Base-by-base conservation (phyloP, 2,113 vertebrate genomes). In the Muntiacus reevesi region DNA sequence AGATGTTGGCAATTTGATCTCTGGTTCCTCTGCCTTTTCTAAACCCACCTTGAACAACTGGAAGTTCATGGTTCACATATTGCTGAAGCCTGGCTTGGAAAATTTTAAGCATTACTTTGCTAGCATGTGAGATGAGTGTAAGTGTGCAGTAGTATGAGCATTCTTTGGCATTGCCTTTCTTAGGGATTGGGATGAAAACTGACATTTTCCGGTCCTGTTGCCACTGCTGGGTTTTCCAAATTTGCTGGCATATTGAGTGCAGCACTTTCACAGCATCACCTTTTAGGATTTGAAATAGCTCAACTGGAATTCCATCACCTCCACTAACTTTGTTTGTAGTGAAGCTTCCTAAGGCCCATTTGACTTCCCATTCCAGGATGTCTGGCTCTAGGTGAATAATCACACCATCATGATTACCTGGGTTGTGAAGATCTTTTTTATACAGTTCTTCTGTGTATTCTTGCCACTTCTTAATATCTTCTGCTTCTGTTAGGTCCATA, bases 81-180 rank as follows among this genome's bases (percentile, higher is more conserved):
- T n/a, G 33, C 33, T 64, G 15, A n/a, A 64, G 62, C 33, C 30
- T 64, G 30, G 33, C 30, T 64, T 64, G 33, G 33, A 64, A 7
- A 64, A 64, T 64, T n/a, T 64, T 64, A 2, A 64, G 33, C 33
- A n/a, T 64, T n/a, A n/a, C 16, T 64, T 64, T 33, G 7, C 15
- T 64, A 17, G 7, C 1, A 0, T 64, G 62, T 64, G 62, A 17
- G 33, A 64, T 64, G 3, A n/a, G 62, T n/a, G 15, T 3, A 64
- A 8, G 8, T 64, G 62, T 64, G 33, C 33, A 8, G 33, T 64
- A 64, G 33, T 64, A 17, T 64, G 30, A 64, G 1, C 30, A n/a
- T 64, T 64, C 62, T 17, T 64, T 64, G 62, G 62, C 2, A 64
- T 0, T n/a, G 33, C 62, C 62, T 64, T 64, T 64, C 62, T 64